Percentiles rank a stretch among this genome's conserved stretches.
These are phyloP conservation scores for Disparrhopalites patrizii DNA, from an alignment of 2,888 invertebrate species.

Conservation along the genomic window DNA sequence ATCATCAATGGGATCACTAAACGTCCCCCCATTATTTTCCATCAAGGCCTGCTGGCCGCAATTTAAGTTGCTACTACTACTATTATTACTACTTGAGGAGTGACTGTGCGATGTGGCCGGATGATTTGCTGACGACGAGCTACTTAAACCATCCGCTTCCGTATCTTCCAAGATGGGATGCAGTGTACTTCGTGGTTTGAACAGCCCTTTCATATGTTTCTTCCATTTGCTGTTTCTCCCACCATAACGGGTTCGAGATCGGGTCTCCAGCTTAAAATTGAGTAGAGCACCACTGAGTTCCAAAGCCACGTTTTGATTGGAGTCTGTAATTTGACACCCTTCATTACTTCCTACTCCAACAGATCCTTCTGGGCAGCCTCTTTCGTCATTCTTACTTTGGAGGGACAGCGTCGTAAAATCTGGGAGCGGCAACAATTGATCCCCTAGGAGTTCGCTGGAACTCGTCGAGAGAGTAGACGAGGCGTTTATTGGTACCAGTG, in stretches of 20 bases:
- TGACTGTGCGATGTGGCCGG: neutral
- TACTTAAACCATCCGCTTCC: neutral
- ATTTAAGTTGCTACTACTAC: conserved; percentile 30
- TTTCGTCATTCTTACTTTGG: neutral
- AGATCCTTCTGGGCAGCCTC: neutral
- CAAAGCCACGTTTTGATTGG: neutral
- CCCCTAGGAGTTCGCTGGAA: neutral
- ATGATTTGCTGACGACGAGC: neutral
- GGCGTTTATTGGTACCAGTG: neutral
- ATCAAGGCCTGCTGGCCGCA: conserved; percentile 44
- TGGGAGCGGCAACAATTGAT: conserved; percentile 5
- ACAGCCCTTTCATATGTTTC: neutral
- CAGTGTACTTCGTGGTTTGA: conserved; percentile 12
- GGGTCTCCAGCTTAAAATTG: conserved; percentile 12
- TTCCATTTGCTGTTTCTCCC: conserved; percentile 15
- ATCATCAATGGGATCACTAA: conserved; percentile 61
- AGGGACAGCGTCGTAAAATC: conserved; percentile 28
- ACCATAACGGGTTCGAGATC: neutral
- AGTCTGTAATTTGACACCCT: neutral
- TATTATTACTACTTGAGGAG: neutral
- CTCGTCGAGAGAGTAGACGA: neutral
- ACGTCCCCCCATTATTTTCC: conserved; percentile 61
- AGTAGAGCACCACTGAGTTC: conserved; percentile 17
- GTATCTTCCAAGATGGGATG: conserved; percentile 39
- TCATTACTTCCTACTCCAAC: neutral